These are phyloP conservation scores for Synergus gifuensis DNA, from an alignment of 2,888 invertebrate genomes.

Conservation along the genomic window DNA sequence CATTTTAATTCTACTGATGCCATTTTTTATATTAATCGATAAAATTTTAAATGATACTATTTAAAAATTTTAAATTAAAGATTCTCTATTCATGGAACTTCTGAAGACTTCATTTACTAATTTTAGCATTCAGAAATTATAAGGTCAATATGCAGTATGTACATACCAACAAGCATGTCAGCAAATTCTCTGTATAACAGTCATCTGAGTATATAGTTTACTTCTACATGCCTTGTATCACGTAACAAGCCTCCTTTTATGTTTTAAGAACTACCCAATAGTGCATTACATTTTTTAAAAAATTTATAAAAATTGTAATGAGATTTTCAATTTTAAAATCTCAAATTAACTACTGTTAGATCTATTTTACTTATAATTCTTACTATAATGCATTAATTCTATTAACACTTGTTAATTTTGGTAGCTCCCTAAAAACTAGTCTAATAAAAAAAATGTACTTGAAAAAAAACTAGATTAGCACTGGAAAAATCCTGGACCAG, in stretches of 20 bases:
- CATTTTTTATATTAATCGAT: too few species aligned
- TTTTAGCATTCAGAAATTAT: constrained; percentile 2
- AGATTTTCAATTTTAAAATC: too few species aligned
- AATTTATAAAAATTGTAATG: not conserved
- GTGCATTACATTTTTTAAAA: not conserved
- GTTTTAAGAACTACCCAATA: not conserved
- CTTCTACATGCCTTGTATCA: not conserved
- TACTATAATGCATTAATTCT: too few species aligned
- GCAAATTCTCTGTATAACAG: constrained; percentile 10
- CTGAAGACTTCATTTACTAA: not conserved
- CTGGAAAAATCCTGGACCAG: too few species aligned
- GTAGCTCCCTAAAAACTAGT: too few species aligned
- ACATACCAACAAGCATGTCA: not conserved
- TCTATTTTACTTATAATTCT: too few species aligned
- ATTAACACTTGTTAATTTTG: too few species aligned
- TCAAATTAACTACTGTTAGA: too few species aligned
- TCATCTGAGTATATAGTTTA: constrained; percentile 14
- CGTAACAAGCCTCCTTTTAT: not conserved
- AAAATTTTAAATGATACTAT: too few species aligned
- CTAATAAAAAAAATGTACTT: too few species aligned
- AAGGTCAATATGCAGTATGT: constrained; percentile 16
- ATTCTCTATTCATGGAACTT: not conserved
- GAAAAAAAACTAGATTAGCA: too few species aligned
- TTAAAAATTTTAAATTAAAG: not conserved
- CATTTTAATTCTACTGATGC: too few species aligned